phyloP scores from a whole-genome alignment of 2,113 vertebrate species.

The Ptilonorhynchus violaceus region DNA sequence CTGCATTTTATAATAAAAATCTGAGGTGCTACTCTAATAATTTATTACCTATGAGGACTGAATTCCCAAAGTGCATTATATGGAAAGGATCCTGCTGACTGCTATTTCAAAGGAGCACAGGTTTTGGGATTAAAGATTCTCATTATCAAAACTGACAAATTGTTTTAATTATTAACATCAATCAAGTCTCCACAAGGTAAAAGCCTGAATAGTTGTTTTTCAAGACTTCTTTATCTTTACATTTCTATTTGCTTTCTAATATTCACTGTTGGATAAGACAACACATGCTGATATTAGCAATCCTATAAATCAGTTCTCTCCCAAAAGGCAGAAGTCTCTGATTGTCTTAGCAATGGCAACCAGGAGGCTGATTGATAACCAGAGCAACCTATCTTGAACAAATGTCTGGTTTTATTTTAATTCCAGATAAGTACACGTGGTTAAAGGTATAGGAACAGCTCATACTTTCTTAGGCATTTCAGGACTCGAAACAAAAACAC shows the following conservation, averaged over 20 bases:
- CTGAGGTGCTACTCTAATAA: neutral
- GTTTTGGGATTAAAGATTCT: conserved; percentile 2
- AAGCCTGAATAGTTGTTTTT: neutral
- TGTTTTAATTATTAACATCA: conserved; percentile 47
- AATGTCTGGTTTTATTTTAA: neutral
- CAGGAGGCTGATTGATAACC: neutral
- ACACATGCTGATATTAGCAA: neutral
- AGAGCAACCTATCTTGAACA: neutral
- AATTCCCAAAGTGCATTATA: neutral
- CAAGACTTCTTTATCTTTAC: conserved; percentile 1
- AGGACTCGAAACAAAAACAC: neutral
- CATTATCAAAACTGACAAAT: conserved; percentile 44
- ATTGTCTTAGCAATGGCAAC: neutral
- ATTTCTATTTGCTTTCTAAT: conserved; percentile 29
- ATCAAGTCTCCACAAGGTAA: conserved; percentile 14
- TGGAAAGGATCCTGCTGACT: neutral
- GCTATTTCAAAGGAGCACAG: neutral
- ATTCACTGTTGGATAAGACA: neutral
- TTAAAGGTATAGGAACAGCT: neutral
- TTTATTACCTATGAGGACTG: neutral
- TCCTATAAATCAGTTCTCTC: neutral
- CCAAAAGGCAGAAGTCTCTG: neutral
- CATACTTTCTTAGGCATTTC: neutral
- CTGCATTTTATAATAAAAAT: neutral
- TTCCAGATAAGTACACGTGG: neutral